Percentiles rank a stretch among this genome's conserved stretches.
Conservation (phyloP, 2,888 invertebrate genomes). For the Lysandra bellargus region DNA sequence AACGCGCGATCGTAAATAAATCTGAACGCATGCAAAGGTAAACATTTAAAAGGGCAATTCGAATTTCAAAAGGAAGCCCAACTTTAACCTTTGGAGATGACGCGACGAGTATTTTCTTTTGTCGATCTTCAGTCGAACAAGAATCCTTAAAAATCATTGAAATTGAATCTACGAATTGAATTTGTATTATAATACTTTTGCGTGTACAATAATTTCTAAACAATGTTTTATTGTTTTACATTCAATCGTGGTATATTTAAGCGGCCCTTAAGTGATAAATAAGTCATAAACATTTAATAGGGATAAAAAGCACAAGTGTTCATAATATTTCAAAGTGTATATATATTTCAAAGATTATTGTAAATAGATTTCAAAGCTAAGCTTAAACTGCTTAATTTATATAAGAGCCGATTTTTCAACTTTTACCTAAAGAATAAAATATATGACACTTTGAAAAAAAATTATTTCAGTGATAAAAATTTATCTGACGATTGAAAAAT, state of each 20-base stretch:
- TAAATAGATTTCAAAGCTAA: not conserved
- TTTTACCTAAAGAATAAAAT: too few relatives aligned
- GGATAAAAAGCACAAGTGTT: not conserved
- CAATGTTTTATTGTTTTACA: not conserved
- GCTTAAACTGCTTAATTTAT: not conserved
- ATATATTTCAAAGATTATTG: too few relatives aligned
- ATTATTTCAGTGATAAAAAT: too few relatives aligned
- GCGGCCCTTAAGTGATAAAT: not conserved
- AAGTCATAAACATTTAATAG: not conserved
- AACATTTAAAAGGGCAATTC: conserved; percentile 7
- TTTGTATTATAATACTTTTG: too few relatives aligned
- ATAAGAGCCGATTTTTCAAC: too few relatives aligned
- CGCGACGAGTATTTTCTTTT: not conserved
- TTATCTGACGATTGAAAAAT: too few relatives aligned
- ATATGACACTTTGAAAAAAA: too few relatives aligned
- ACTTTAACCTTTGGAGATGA: not conserved
- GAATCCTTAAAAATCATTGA: not conserved
- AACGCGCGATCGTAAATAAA: conserved; percentile 5
- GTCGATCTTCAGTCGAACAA: not conserved
- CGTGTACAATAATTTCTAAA: too few relatives aligned
- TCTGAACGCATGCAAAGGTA: conserved; percentile 3
- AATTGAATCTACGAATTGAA: too few relatives aligned
- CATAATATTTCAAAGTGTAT: too few relatives aligned
- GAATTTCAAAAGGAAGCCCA: conserved; percentile 12
- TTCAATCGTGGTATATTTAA: not conserved